Evolutionary conservation across 2,797 vertebrate genomes (phyloP), one percentile per base, ranked within the genome.

Genomic region (Knipowitschia caucasica): DNA sequence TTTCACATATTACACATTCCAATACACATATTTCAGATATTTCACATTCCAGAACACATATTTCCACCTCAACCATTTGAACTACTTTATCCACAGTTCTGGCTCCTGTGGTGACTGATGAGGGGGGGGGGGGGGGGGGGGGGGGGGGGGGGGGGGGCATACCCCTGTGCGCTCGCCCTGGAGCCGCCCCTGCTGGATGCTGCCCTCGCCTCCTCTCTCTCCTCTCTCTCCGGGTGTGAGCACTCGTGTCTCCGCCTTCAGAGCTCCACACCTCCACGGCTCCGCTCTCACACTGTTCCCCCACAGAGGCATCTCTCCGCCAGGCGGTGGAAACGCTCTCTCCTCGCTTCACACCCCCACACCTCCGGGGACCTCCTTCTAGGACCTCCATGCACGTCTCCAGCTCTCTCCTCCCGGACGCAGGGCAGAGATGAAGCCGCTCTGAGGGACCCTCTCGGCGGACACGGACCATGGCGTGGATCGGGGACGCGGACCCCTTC

Each of bases 401-500:
- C 17, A 23, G 53, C 15, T n/a, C n/a, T 36, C 70, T 51, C 51
- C 79, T 67, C 71, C 30, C 9, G 79, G 83, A 80, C 63, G 26
- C 14, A 15, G 24, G 27, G 43, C 69, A 52, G 72, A 71, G 64
- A n/a, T 10, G 36, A 31, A 53, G 65, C 71, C 72, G 57, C 69
- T 18, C 43, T 27, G 25, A 9, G 25, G 43, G 43, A 26, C 56
- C 75, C 76, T 24, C 54, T n/a, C 61, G 64, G 50, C 88, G 62
- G 72, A 75, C 20, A 69, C 86, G n/a, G 82, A 93, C 87, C 53
- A 88, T 95, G 84, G 92, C 94, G 85, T 91, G 92, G 49, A 86
- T 95, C 55, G 94, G 93, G 79, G 94, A 94, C 85, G 91, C 94
- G 63, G 93, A 91, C 85, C 91, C 92, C 25, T 92, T 96, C 80